phyloP scores from a whole-genome alignment of 2,113 vertebrate species.

The Pogonocichla stellata region DNA sequence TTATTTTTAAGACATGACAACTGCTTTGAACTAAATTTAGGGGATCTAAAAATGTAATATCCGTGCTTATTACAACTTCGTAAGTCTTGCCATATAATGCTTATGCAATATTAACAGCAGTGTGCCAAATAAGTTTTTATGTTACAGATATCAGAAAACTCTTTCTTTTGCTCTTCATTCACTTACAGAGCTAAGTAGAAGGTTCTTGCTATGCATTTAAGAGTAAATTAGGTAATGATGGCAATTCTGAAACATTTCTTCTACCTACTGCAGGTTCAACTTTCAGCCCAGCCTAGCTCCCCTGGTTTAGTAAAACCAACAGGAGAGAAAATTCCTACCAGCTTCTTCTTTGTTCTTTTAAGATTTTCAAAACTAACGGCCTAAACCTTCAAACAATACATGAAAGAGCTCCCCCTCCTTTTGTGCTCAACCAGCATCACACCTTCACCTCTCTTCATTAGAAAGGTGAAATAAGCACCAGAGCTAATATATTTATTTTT shows the following conservation, averaged over 20 bases:
- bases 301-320: not conserved
- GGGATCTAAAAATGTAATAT: not conserved
- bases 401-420: not conserved
- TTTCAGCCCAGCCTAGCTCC: not conserved
- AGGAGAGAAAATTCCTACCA: not conserved
- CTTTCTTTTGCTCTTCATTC: not conserved
- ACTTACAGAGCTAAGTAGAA: not conserved
- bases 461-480: conserved; percentile 30
- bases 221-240: not conserved
- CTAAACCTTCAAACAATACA: conserved; percentile 22
- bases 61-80: not conserved
- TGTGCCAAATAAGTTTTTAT: not conserved
- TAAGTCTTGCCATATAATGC: not conserved
- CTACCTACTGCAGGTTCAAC: not conserved
- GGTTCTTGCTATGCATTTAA: not conserved
- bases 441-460: conserved; percentile 29
- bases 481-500: not conserved
- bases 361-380: conserved; percentile 37
- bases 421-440: not conserved
- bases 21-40: not conserved
- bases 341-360: conserved; percentile 30
- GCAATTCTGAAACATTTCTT: not conserved
- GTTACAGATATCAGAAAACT: not conserved
- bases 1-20: not conserved
- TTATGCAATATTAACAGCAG: not conserved